Evolutionary conservation across 1,140 invertebrate genomes (phyloP).

Genomic region (Trypoxylus dichotomus): DNA sequence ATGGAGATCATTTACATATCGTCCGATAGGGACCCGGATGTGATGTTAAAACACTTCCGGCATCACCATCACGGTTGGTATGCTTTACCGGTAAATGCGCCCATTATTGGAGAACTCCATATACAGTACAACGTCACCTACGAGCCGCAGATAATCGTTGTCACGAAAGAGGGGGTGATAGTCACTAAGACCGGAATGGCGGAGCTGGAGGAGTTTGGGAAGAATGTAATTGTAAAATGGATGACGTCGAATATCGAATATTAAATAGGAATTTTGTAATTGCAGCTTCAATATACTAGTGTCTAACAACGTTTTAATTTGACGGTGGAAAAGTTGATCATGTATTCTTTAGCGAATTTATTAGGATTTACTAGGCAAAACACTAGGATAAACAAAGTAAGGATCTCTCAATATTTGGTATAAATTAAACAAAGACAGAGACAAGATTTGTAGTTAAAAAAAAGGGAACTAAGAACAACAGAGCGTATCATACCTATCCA

Average conservation of each 20-base stretch:
- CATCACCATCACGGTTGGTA: conserved; percentile 42
- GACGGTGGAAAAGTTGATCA: too few relatives aligned
- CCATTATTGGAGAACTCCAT: conserved; percentile 18
- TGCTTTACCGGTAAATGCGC: conserved; percentile 37
- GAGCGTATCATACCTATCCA: too few relatives aligned
- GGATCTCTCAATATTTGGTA: too few relatives aligned
- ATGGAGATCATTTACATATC: conserved; percentile 42
- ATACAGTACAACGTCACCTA: conserved; percentile 32
- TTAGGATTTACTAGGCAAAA: too few relatives aligned
- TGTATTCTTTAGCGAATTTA: too few relatives aligned
- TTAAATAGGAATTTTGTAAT: not conserved
- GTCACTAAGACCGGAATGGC: conserved; percentile 34
- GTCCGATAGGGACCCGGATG: conserved; percentile 36
- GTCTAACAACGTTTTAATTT: too few relatives aligned
- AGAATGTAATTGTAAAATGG: conserved; percentile 41
- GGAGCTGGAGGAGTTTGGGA: conserved; percentile 34
- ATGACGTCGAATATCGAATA: not conserved
- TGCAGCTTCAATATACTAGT: too few relatives aligned
- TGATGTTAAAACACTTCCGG: conserved; percentile 37
- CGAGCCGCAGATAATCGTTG: conserved; percentile 36
- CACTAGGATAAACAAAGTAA: too few relatives aligned
- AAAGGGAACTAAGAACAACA: too few relatives aligned
- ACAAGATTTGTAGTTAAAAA: too few relatives aligned
- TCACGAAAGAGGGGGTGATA: conserved; percentile 36
- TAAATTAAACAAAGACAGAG: too few relatives aligned